Conservation (phyloP, 2,797 vertebrate species). For the Eleutherodactylus coqui region DNA sequence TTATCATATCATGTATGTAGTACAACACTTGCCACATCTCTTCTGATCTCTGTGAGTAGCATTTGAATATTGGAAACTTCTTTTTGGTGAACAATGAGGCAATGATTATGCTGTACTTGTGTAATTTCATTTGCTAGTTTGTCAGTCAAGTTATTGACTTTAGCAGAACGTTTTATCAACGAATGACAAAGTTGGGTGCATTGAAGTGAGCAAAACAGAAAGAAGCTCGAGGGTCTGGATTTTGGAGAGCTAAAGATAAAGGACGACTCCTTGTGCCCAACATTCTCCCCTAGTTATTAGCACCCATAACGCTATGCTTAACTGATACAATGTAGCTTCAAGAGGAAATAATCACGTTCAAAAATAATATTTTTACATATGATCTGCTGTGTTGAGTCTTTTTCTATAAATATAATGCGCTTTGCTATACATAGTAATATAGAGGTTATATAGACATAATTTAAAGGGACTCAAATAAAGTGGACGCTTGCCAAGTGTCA, state of each 20-base stretch:
- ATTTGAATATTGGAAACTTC: slow-evolving; percentile 2
- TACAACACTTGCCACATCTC: background rate
- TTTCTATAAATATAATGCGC: background rate
- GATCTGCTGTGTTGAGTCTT: slow-evolving; percentile 45
- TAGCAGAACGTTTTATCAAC: background rate
- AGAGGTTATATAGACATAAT: background rate
- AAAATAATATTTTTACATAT: slow-evolving; percentile 61
- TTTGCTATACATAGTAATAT: slow-evolving; percentile 23
- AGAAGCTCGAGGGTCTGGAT: background rate
- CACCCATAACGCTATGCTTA: slow-evolving; percentile 36
- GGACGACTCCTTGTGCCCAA: background rate
- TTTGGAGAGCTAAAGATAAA: background rate
- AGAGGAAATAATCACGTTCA: slow-evolving; percentile 37
- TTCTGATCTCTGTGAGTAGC: slow-evolving; percentile 23
- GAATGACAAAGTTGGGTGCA: background rate
- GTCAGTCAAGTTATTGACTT: background rate
- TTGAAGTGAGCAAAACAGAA: background rate
- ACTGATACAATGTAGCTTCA: slow-evolving; percentile 49
- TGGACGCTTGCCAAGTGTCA: background rate
- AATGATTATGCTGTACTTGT: background rate
- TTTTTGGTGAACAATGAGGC: slow-evolving; percentile 23
- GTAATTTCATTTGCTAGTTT: slow-evolving; percentile 2
- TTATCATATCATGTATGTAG: background rate
- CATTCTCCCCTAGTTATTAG: background rate
- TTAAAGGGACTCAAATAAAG: background rate